Conservation (phyloP, 37 sponge, comb jelly and placozoan genomes). For the Agelas oroides region DNA sequence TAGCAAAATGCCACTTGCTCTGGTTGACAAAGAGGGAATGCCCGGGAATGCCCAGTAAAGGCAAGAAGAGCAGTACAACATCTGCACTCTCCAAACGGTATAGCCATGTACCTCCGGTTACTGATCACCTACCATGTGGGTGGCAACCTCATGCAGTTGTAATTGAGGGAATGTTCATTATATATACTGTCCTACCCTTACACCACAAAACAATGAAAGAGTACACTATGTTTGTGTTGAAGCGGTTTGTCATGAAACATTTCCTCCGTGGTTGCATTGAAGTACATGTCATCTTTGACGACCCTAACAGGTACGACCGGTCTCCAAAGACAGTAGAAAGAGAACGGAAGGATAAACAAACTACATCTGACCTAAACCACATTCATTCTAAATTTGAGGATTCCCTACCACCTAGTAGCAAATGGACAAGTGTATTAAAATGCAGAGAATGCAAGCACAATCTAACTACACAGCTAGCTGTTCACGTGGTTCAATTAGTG, state of each 20-base stretch:
- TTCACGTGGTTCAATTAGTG: neutral
- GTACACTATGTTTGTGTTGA: no score
- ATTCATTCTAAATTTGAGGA: neutral
- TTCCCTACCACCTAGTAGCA: neutral
- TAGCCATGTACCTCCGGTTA: no score
- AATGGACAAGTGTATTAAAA: constrained; percentile 13
- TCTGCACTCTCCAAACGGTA: no score
- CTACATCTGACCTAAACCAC: neutral
- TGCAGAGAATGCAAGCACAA: constrained; percentile 23
- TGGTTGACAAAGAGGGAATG: constrained; percentile 9
- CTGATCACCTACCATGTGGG: neutral
- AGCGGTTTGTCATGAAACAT: no score
- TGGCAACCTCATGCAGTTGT: constrained; percentile 5
- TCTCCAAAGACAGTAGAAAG: no score
- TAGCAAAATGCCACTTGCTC: constrained; percentile 6
- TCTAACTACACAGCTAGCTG: neutral
- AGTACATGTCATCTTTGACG: no score
- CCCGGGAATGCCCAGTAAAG: constrained; percentile 23
- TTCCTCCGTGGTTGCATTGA: no score
- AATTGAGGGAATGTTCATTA: constrained; percentile 29
- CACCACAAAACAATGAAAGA: no score
- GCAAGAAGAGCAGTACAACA: neutral
- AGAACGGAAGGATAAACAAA: no score
- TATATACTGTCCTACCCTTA: neutral
- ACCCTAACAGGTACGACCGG: no score